phyloP scores from a whole-genome alignment of 2,113 vertebrate species.

The Eurypyga helias region DNA sequence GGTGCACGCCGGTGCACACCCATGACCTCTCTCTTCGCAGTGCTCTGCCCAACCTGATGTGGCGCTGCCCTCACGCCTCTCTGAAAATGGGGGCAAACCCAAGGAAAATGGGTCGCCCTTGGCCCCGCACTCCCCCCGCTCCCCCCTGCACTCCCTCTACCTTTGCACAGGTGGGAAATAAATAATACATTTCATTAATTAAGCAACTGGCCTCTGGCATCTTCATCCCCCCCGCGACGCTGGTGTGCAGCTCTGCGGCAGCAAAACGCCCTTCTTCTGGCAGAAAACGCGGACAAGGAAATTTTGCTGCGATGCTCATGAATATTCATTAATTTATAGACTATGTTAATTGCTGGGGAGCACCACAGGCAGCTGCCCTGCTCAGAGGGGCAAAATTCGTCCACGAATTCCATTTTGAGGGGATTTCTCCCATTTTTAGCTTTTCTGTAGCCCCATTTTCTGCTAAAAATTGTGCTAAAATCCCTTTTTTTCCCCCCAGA shows the following conservation, averaged over 20 bases:
- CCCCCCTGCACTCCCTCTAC: background rate
- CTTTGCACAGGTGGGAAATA: conserved; percentile 57
- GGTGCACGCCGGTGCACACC: background rate
- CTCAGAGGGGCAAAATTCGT: background rate
- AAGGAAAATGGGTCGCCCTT: background rate
- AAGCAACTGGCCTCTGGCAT: background rate
- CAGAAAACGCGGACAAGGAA: background rate
- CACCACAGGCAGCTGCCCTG: rapidly evolving
- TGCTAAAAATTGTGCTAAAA: background rate
- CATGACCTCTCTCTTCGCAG: background rate
- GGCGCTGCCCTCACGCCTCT: background rate
- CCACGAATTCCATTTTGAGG: background rate
- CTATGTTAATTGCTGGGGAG: background rate
- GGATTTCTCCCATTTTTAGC: background rate
- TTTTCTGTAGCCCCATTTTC: rapidly evolving
- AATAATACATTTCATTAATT: conserved; percentile 57
- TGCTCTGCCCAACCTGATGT: conserved; percentile 61
- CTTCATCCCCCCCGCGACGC: rapidly evolving
- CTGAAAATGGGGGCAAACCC: background rate
- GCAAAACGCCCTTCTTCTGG: background rate
- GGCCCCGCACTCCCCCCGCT: background rate
- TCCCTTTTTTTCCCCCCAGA: background rate
- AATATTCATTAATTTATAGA: background rate
- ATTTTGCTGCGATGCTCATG: background rate
- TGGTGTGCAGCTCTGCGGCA: background rate